Base-by-base conservation (phyloP, 2,797 vertebrate genomes). In the Falco novaeseelandiae region DNA sequence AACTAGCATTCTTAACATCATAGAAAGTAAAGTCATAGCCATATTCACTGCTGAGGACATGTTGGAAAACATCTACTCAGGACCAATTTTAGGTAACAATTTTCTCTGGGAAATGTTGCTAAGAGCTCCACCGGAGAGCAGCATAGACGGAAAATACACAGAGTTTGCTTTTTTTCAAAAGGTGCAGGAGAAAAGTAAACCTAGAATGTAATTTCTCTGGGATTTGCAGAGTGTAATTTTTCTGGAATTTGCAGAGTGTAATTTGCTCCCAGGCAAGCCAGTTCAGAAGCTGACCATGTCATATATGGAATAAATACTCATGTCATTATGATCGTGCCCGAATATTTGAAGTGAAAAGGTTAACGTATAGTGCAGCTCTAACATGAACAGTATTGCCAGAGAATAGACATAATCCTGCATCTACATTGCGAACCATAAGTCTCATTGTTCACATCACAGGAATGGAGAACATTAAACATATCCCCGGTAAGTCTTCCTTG, bases 51-150 rank as follows among this genome's bases (percentile, higher is more conserved):
- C 57, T 46, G 49, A 90, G 40, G 38, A 66, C 17, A 12, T 0
- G 5, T 2, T 36, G 18, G 58, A 12, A 77, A 93, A 42, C 48
- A 25, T 23, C 44, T 44, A 18, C 19, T 66, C 20, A 19, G 25
- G 48, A 51, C 22, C 15, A 57, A 26, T 44, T 79, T n/a, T 20
- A 70, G 11, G 36, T 58, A 48, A 48, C 9, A 34, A 23, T 1
- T 52, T 11, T 89, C 61, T 42, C 38, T 51, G 22, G 12, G 55
- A 80, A 22, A 38, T 58, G 42, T 10, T 62, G 8, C 23, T 17
- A 63, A 27, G 0, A 2, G 32, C n/a, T 54, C 57, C 0, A 0
- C 62, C 69, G 54, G 19, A 67, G 12, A 61, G 17, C 4, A 2
- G 32, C 4, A 2, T 22, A 13, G 18, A 74, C 9, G 4, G 44